phyloP scores from a whole-genome alignment of 92 coral and sea anemone genomes.

The Heteractis magnifica region DNA sequence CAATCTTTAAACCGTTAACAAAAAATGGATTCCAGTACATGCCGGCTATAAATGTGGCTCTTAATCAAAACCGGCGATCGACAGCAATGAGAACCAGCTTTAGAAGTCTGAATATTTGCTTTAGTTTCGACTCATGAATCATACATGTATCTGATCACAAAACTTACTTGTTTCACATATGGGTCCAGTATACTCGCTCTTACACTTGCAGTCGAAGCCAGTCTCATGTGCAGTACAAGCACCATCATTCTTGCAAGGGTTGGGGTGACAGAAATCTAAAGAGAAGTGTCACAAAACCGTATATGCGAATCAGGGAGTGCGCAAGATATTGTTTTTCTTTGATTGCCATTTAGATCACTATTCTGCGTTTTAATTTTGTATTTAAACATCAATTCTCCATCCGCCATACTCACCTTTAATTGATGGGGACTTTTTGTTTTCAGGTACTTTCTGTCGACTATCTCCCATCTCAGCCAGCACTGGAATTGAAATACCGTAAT shows the following conservation, averaged over 20 bases:
- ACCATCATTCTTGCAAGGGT: slow-evolving; percentile 81
- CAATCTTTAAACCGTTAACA: too few relatives aligned
- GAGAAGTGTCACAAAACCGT: background rate
- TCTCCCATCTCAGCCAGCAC: slow-evolving; percentile 29
- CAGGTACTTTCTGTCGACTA: slow-evolving; percentile 56
- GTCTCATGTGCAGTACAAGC: slow-evolving; percentile 44
- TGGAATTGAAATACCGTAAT: background rate
- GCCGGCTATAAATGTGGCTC: too few relatives aligned
- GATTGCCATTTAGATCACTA: background rate
- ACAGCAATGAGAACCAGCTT: too few relatives aligned
- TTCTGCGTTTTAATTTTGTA: background rate
- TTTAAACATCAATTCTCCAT: background rate
- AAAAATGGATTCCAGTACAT: too few relatives aligned
- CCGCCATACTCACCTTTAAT: background rate
- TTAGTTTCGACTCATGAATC: too few relatives aligned
- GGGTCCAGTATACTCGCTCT: slow-evolving; percentile 66
- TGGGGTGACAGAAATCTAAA: slow-evolving; percentile 58
- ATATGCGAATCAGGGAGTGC: background rate
- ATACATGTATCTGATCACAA: background rate
- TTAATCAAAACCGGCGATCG: too few relatives aligned
- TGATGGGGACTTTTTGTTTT: background rate
- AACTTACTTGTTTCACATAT: slow-evolving; percentile 63
- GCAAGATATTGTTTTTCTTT: background rate
- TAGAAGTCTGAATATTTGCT: too few relatives aligned
- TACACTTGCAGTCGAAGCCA: slow-evolving; percentile 71